phyloP scores from a whole-genome alignment of 2,797 vertebrate species.

The Sandelia bainsii region DNA sequence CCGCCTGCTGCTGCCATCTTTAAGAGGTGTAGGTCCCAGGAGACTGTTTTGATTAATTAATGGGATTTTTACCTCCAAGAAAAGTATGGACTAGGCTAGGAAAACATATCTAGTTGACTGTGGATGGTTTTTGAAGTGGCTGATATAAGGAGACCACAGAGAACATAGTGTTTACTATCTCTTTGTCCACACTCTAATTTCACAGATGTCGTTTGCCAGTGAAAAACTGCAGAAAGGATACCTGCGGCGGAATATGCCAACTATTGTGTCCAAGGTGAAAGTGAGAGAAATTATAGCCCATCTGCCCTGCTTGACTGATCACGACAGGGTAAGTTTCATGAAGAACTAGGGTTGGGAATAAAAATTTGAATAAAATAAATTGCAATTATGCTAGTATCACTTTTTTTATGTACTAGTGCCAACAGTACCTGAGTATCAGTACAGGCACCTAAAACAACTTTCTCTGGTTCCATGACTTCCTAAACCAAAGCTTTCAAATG shows the following conservation, averaged over 20 bases:
- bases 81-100: too few species aligned
- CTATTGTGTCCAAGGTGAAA: constrained; percentile 70
- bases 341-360: neutral
- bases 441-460: too few species aligned
- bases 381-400: too few species aligned
- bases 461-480: too few species aligned
- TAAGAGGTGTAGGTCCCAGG: too few species aligned
- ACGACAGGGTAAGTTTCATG: constrained; percentile 78
- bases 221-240: constrained; percentile 79
- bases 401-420: neutral
- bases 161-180: neutral
- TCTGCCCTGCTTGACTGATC: constrained; percentile 79
- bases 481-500: neutral
- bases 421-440: too few species aligned
- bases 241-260: constrained; percentile 70
- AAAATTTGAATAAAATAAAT: neutral
- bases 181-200: constrained; percentile 12
- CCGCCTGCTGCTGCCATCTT: too few species aligned
- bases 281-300: constrained; percentile 71
- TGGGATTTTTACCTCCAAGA: too few species aligned
- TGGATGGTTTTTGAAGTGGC: too few species aligned
- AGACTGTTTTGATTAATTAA: too few species aligned
- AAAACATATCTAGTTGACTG: too few species aligned
- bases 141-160: too few species aligned
- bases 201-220: constrained; percentile 78